A percentile compares a stretch with the other conserved stretches of the same genome.
These are phyloP conservation scores for Rhinoderma darwinii DNA, from an alignment of 2,113 vertebrate genomes.

Conservation along the genomic window DNA sequence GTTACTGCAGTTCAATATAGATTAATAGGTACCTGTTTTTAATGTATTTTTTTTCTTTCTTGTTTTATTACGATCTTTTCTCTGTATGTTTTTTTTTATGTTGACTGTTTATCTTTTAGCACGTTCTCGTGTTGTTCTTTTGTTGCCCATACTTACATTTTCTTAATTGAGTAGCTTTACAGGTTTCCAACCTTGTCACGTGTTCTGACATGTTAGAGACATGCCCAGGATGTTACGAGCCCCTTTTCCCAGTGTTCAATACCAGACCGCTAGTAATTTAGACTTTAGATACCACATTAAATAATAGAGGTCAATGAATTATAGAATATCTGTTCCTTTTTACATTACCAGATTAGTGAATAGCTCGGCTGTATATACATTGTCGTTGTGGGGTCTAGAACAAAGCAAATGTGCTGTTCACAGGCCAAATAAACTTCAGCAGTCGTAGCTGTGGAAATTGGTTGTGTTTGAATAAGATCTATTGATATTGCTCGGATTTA, in stretches of 20 bases:
- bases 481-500: slow-evolving; percentile 22
- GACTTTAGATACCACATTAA: neutral
- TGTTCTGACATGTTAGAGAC: no score
- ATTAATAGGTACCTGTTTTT: no score
- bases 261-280: neutral
- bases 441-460: neutral
- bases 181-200: no score
- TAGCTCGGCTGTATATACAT: neutral
- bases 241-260: neutral
- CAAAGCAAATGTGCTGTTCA: slow-evolving; percentile 7
- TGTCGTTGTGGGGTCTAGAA: slow-evolving; percentile 29
- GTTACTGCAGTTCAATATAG: neutral
- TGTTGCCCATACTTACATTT: neutral
- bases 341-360: neutral
- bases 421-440: slow-evolving; percentile 36
- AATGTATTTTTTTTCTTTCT: neutral
- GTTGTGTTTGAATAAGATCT: slow-evolving; percentile 12
- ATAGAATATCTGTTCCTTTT: neutral
- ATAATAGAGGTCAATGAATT: neutral
- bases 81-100: neutral
- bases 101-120: neutral
- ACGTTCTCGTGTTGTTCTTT: neutral
- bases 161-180: neutral
- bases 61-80: neutral
- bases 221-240: no score